Base-by-base conservation (phyloP, 2,888 invertebrate species). In the Nebria brevicollis region DNA sequence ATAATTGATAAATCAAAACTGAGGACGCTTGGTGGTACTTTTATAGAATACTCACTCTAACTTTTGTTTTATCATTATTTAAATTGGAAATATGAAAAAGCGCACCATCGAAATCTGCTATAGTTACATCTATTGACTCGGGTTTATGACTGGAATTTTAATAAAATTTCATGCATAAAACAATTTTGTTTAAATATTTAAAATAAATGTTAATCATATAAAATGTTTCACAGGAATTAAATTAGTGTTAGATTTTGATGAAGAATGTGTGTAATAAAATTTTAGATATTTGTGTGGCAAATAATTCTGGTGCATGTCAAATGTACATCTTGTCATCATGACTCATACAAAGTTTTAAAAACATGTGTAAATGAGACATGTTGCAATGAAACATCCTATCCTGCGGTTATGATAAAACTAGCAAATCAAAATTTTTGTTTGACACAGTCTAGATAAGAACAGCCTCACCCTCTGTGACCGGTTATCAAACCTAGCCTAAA, bases 61-160 rank as follows among this genome's bases (percentile, higher is more conserved):
- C 94, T 95, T 98, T 98, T 87, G 96, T 95, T 92, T 98, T 98
- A 90, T 99, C 98, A 87, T 95, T 95, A 90, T 97, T 96, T 87
- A 97, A 93, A 92, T 98, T 99, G 83, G 98, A 98, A 91, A 99
- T 95, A 91, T 98, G 98, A 92, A 98, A 99, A 85, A 99, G 91
- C 84, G 98, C 99, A 86, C 99, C 99, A 92, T 99, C 99, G 91
- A 99, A 99, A 92, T 99, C 99, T 86, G 97, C 97, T 89, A 97
- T 94, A 85, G 93, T 94, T 87, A 98, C 95, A 91, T 98, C 98
- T 89, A 97, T 97, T 86, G 96, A 95, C 90, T 99, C 98, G 84
- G 96, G 95, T 92, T 98, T 98, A 89, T 95, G 94, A 85, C 97
- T 97, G 91, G 84, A 94, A 94, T 85, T n/a, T 13, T 43, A 41